phyloP scores from a whole-genome alignment of 2,113 vertebrate species.

The Chlorodrepanis virens region DNA sequence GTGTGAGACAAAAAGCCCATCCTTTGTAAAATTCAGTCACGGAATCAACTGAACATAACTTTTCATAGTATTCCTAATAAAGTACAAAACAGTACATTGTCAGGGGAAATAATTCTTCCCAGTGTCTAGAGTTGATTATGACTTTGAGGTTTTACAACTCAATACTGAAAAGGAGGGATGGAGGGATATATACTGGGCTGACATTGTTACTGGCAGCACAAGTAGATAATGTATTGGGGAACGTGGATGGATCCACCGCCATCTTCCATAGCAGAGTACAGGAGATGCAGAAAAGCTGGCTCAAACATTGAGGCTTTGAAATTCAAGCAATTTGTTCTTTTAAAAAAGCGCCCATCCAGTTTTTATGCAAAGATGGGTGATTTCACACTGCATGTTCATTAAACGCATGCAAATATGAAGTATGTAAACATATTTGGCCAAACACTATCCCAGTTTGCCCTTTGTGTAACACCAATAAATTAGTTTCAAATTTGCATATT shows the following conservation, averaged over 20 bases:
- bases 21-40: slow-evolving; percentile 39
- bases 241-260: neutral
- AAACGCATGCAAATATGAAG: slow-evolving; percentile 35
- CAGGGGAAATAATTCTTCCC: neutral
- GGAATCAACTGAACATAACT: neutral
- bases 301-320: neutral
- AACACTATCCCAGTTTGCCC: slow-evolving; percentile 39
- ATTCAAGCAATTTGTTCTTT: neutral
- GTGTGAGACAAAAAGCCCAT: neutral
- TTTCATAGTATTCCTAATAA: neutral
- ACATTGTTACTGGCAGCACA: neutral
- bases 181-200: neutral
- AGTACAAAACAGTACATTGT: neutral
- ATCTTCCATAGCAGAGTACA: neutral
- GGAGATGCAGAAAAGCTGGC: neutral
- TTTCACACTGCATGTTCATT: slow-evolving; percentile 51
- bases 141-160: neutral
- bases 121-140: neutral
- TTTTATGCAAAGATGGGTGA: slow-evolving; percentile 53
- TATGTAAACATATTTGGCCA: slow-evolving; percentile 61
- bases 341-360: neutral
- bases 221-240: neutral
- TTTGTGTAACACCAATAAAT: slow-evolving; percentile 60
- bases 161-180: neutral
- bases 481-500: slow-evolving; percentile 56